A percentile compares a stretch with the other conserved stretches of the same genome.
Conservation (phyloP, 2,113 vertebrate genomes). For the Percopsis transmontana region DNA sequence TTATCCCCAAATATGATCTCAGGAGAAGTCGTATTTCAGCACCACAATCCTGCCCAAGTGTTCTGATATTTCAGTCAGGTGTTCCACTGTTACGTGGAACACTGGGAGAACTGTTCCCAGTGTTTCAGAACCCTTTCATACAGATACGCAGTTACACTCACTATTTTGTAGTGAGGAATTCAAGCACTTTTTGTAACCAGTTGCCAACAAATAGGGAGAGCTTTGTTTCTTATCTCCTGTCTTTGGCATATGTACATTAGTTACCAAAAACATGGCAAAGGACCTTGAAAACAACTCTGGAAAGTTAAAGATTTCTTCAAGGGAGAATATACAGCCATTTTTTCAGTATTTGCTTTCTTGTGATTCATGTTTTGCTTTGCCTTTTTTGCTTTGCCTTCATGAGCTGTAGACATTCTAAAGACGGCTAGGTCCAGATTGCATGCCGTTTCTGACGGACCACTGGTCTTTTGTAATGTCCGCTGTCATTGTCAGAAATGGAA, state of each 20-base stretch:
- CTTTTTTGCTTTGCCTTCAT: conserved; percentile 81
- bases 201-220: conserved; percentile 85
- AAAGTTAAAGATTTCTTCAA: conserved; percentile 53
- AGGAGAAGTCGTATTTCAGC: conserved; percentile 78
- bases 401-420: background rate
- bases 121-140: conserved; percentile 35
- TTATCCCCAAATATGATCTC: conserved; percentile 72
- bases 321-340: conserved; percentile 56
- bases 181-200: conserved; percentile 95
- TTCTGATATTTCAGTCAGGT: conserved; percentile 58
- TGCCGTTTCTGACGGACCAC: conserved; percentile 8
- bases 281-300: conserved; percentile 43
- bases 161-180: conserved; percentile 72
- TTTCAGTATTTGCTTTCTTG: conserved; percentile 62
- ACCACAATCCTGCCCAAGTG: conserved; percentile 75
- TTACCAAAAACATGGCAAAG: conserved; percentile 67
- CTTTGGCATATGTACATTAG: conserved; percentile 55
- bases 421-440: conserved; percentile 19
- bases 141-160: conserved; percentile 29
- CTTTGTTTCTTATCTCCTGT: conserved; percentile 82
- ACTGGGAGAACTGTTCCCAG: conserved; percentile 65
- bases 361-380: conserved; percentile 75
- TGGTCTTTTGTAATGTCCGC: conserved; percentile 1
- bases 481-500: conserved; percentile 3
- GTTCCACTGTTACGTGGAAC: conserved; percentile 61